Conservation (phyloP, 2,797 vertebrate genomes). For the Gallinago stenura region DNA sequence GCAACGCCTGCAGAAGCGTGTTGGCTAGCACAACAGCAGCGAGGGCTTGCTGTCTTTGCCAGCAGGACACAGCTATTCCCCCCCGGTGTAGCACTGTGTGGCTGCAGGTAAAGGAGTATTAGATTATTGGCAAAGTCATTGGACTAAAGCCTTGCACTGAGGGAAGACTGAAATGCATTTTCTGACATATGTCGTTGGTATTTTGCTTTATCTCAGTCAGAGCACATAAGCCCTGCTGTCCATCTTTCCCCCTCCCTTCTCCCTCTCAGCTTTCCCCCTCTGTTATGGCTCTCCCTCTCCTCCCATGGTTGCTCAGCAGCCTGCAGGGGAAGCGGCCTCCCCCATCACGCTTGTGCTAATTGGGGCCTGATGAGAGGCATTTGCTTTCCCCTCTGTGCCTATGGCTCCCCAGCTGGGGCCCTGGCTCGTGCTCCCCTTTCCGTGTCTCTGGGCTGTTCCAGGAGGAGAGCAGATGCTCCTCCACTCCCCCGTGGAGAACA, state of each 20-base stretch:
- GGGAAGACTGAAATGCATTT: background rate
- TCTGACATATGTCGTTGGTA: background rate
- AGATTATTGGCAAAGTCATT: background rate
- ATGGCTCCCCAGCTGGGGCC: conserved; percentile 37
- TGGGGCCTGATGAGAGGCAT: conserved; percentile 36
- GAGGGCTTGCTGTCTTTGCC: background rate
- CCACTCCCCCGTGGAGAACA: background rate
- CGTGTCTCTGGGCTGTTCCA: background rate
- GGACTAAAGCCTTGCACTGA: background rate
- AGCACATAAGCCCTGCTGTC: background rate
- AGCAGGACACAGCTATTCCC: background rate
- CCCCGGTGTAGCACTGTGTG: background rate
- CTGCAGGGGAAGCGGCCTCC: background rate
- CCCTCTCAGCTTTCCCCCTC: background rate
- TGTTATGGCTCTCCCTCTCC: background rate
- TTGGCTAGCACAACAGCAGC: background rate
- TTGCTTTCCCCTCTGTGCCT: conserved; percentile 2
- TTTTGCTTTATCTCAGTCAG: background rate
- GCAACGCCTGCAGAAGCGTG: background rate
- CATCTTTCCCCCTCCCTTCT: background rate
- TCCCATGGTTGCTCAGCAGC: background rate
- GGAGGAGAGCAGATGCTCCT: conserved; percentile 35
- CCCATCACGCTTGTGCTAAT: background rate
- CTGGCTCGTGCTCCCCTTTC: background rate
- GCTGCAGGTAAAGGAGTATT: background rate